Base-by-base conservation (phyloP, 1,140 invertebrate species). In the Zaprionus nigranus region DNA sequence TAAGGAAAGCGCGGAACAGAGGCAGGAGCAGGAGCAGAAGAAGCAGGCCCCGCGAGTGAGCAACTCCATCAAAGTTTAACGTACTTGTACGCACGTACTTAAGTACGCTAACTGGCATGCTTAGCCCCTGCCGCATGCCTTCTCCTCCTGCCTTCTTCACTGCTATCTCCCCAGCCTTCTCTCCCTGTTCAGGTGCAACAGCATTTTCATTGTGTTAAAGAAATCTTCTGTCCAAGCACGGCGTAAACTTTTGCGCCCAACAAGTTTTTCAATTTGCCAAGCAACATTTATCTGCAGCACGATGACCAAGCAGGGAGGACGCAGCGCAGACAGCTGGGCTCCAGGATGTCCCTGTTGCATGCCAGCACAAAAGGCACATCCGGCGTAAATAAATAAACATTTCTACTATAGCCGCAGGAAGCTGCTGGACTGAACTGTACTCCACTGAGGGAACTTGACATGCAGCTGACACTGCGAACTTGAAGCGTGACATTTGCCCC, bases 251-350 rank as follows among this genome's bases (percentile, higher is more conserved):
- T 82, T 22, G 15, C 46, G 68, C 60, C 30, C 71, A 61, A 69
- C 72, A 86, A 86, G 80, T 88, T 86, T 86, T 86, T 86, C 82
- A 88, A 86, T 86, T 85, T 83, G 22, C 51, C 17, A 20, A 56
- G 49, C 40, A 46, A 46, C 78, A 73, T 81, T 87, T 74, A 68
- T 83, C 62, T 87, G 65, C 56, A 54, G n/a, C 60, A 46, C 53
- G 59, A 58, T 71, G 77, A 80, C 81, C 63, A 75, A 36, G 62
- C 53, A 56, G 15, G 24, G 26, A 15, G 13, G 20, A 51, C 30
- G 20, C 6, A 51, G 46, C 11, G n/a, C 20, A 22, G 46, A 7
- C 5, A 51, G 46, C n/a, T 51, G 38, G 38, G 4, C 5, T 40
- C 4, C 20, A 46, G 40, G 15, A n/a, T 24, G 46, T 24, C 46